Conservation (phyloP, 92 coral and sea anemone genomes). For the Hydrozoanthus gracilis region DNA sequence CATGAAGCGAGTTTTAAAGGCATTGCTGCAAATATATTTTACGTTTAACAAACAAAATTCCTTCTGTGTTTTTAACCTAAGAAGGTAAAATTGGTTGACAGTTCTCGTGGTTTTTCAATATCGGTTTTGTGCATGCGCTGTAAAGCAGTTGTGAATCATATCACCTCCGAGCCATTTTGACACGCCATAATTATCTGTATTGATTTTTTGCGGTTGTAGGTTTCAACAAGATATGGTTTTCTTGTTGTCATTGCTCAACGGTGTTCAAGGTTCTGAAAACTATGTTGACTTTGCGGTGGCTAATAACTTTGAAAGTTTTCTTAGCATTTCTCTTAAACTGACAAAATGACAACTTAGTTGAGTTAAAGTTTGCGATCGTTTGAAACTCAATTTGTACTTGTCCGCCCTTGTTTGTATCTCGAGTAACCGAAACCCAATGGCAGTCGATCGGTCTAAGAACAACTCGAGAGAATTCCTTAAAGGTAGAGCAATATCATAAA, state of each 20-base stretch:
- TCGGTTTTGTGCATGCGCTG: conserved; percentile 5
- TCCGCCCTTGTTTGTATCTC: background rate
- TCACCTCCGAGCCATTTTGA: background rate
- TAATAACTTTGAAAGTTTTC: background rate
- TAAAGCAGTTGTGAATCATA: background rate
- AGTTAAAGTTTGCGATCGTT: background rate
- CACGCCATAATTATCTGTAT: conserved; percentile 6
- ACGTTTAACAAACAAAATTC: background rate
- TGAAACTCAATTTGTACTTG: background rate
- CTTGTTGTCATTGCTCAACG: background rate
- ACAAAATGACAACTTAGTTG: background rate
- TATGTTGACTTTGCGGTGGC: background rate
- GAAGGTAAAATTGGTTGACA: background rate
- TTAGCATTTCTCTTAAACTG: background rate
- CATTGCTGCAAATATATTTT: too few relatives aligned
- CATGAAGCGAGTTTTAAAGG: too few relatives aligned
- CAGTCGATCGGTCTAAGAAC: background rate
- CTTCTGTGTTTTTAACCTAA: background rate
- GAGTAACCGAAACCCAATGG: background rate
- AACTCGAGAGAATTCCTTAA: background rate
- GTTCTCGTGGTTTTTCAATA: background rate
- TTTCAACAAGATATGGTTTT: conserved; percentile 13
- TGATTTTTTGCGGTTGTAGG: conserved; percentile 24
- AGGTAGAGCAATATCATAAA: background rate
- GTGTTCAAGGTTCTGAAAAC: background rate